Percentiles rank a stretch among this genome's conserved stretches.
phyloP scores from a whole-genome alignment of 2,797 vertebrate genomes.

The Sebastes taczanowskii region DNA sequence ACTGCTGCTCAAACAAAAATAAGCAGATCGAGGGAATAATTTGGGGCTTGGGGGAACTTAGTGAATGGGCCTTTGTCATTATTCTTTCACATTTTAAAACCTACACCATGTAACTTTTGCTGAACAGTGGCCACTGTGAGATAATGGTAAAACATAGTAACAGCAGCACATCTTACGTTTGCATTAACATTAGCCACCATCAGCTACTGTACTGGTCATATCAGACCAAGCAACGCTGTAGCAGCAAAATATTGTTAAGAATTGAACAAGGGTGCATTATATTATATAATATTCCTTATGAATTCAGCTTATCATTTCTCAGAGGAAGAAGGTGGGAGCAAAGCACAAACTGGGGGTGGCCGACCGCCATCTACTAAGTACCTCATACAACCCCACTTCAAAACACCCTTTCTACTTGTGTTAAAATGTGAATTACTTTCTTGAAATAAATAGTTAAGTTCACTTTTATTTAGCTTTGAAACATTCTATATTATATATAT shows the following conservation, averaged over 20 bases:
- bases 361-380: too few relatives aligned
- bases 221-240: neutral
- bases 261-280: neutral
- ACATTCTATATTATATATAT: neutral
- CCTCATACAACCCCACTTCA: neutral
- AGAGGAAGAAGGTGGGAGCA: neutral
- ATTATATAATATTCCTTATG: neutral
- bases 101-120: neutral
- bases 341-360: too few relatives aligned
- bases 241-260: neutral
- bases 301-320: neutral
- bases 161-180: neutral
- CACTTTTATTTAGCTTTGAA: neutral
- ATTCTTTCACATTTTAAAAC: neutral
- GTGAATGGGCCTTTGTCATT: neutral
- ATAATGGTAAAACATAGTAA: neutral
- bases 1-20: neutral
- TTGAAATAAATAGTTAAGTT: neutral
- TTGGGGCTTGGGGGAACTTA: neutral
- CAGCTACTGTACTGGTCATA: neutral
- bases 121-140: rapidly evolving
- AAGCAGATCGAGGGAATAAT: neutral
- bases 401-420: neutral
- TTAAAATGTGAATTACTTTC: neutral
- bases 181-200: neutral